Evolutionary conservation across 2,888 invertebrate genomes (phyloP), one percentile per base, ranked within the genome.

Genomic region (Erebia palarica): DNA sequence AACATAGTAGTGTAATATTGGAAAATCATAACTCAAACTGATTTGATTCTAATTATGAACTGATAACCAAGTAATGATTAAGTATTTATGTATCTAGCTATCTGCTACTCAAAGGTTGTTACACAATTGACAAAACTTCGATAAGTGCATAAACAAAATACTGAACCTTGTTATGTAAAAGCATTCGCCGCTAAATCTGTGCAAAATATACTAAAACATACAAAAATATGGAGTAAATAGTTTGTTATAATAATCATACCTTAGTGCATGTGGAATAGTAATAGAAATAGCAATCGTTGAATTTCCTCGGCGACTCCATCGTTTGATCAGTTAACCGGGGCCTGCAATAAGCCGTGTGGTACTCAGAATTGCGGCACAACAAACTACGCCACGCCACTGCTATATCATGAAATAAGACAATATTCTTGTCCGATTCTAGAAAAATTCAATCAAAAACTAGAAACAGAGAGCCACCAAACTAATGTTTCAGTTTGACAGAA

Each of bases 271-370:
- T 96, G 70, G 97, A 97, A 86, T 97, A 97, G 87, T 96, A 97
- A 90, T 96, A 97, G 93, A 97, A 97, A 90, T 97, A 97, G 90
- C 97, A 97, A 89, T 97, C 97, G 89, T 96, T 96, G 87, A 96
- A 95, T 93, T 96, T 96, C 82, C 95, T 94, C 80, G 95, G 95
- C 80, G 95, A 95, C 91, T 96, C 96, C 95, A 96, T 95, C 84
- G 86, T 88, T 85, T 83, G 80, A 79, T 84, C 82, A 81, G 82
- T 85, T 84, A 80, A 84, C 88, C 86, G 86, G 86, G 86, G 84
- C 86, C 91, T 91, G 88, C 81, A 89, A 84, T 76, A 84, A 77
- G 57, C 78, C 82, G 57, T 73, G 68, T 55, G 55, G 70, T 65
- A 72, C 76, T 76, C 75, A 66, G 16, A 70, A 57, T 21, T 51